Percentiles rank a stretch among this genome's conserved stretches.
Conservation (phyloP, 2,797 vertebrate species). For the Chromis chromis region DNA sequence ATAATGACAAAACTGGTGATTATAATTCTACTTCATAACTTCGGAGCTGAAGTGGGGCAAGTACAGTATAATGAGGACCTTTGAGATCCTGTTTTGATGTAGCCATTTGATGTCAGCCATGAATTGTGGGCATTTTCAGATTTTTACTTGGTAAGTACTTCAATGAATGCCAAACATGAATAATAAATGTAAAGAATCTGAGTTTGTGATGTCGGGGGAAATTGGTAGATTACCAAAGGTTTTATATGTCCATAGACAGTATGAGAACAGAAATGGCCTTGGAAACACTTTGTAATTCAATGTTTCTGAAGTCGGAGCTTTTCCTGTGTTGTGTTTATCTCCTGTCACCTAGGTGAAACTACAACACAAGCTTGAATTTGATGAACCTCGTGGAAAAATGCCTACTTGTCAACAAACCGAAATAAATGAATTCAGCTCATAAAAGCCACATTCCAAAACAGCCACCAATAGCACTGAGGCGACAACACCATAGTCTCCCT, state of each 20-base stretch:
- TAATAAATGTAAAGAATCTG: conserved; percentile 67
- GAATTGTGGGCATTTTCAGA: conserved; percentile 71
- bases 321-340: neutral
- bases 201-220: conserved; percentile 49
- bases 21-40: conserved; percentile 52
- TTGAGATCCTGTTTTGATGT: conserved; percentile 75
- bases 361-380: neutral
- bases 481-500: neutral
- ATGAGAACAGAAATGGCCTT: conserved; percentile 14
- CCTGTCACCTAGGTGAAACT: neutral
- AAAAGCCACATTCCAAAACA: conserved; percentile 32
- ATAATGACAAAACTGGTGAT: conserved; percentile 48
- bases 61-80: conserved; percentile 77
- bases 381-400: conserved; percentile 5
- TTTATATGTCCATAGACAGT: conserved; percentile 18
- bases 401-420: conserved; percentile 16
- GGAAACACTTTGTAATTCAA: conserved; percentile 10
- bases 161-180: conserved; percentile 72
- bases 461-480: conserved; percentile 7
- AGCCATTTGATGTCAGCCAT: conserved; percentile 72
- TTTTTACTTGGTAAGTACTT: conserved; percentile 67
- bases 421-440: conserved; percentile 22
- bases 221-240: conserved; percentile 40
- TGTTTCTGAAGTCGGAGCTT: conserved; percentile 4
- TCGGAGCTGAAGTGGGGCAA: conserved; percentile 55